A percentile compares a stretch with the other conserved stretches of the same genome.
Evolutionary conservation across 1,140 invertebrate genomes (phyloP).

Genomic region (Drosophila takahashii): DNA sequence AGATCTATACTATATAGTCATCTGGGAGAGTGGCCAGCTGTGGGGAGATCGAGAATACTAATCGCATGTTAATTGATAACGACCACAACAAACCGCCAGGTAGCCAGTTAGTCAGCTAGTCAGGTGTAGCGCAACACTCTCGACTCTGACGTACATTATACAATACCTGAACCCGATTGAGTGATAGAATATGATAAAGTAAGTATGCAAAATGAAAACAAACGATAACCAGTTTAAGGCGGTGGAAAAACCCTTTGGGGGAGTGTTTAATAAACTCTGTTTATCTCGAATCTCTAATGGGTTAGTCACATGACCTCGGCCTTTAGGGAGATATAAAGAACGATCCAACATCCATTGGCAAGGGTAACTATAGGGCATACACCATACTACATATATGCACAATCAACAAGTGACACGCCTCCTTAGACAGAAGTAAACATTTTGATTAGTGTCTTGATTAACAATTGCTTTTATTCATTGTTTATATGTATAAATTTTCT

Average conservation of each 20-base stretch:
- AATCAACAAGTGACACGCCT: conserved; percentile 5
- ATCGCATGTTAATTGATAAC: conserved; percentile 56
- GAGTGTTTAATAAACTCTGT: conserved; percentile 1
- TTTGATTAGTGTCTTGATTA: conserved; percentile 62
- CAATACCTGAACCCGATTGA: conserved; percentile 32
- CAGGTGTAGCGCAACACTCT: conserved; percentile 44
- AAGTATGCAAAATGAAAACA: conserved; percentile 39
- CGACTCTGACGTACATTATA: conserved; percentile 44
- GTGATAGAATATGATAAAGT: conserved; percentile 38
- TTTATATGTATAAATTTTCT: conserved; percentile 45
- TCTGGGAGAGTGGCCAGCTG: conserved; percentile 38
- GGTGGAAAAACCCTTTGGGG: conserved; percentile 32
- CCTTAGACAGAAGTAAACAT: conserved; percentile 4
- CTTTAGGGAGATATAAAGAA: not conserved
- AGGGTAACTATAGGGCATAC: conserved; percentile 9
- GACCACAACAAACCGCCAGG: conserved; percentile 25
- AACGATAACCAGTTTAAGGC: conserved; percentile 43
- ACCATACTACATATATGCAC: not conserved
- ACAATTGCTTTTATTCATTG: conserved; percentile 66
- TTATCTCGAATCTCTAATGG: not conserved
- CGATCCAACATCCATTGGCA: not conserved
- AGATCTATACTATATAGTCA: conserved; percentile 2
- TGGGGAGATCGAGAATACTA: conserved; percentile 30
- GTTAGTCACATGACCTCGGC: conserved; percentile 27
- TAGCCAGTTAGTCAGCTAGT: conserved; percentile 23